A percentile compares a stretch with the other conserved stretches of the same genome.
These are phyloP conservation scores for Esperia sulphurella DNA, from an alignment of 2,888 invertebrate genomes.

Conservation along the genomic window DNA sequence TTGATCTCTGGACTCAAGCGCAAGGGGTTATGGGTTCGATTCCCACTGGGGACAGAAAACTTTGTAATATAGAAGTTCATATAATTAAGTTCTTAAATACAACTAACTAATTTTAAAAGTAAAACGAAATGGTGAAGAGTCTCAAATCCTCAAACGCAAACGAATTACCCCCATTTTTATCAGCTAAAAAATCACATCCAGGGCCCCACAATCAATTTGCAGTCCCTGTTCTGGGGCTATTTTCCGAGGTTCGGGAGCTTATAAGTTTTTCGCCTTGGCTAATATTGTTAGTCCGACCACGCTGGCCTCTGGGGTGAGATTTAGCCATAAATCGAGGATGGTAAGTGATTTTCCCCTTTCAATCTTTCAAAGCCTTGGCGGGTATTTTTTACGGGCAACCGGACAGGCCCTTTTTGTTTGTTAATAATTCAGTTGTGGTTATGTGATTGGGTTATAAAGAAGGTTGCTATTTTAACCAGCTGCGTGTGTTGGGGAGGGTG, in stretches of 20 bases:
- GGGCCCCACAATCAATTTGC: conserved; percentile 41
- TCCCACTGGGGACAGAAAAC: too few species aligned
- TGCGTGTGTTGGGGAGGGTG: too few species aligned
- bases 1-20: too few species aligned
- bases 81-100: too few species aligned
- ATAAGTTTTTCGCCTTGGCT: conserved; percentile 62
- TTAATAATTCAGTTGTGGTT: conserved; percentile 43
- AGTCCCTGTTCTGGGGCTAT: conserved; percentile 16
- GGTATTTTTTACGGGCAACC: conserved; percentile 54
- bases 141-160: neutral
- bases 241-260: conserved; percentile 35
- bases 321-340: conserved; percentile 70
- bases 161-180: neutral
- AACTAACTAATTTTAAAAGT: too few species aligned
- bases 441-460: conserved; percentile 6
- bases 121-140: neutral
- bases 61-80: too few species aligned
- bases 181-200: conserved; percentile 22
- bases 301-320: conserved; percentile 69
- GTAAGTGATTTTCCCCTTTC: conserved; percentile 76
- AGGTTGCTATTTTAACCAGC: neutral
- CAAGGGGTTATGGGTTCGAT: too few species aligned
- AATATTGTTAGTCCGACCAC: conserved; percentile 76
- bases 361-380: conserved; percentile 72
- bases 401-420: conserved; percentile 27